Base-by-base conservation (phyloP, 2,797 vertebrate species). In the Melanotaenia parkinsoni region DNA sequence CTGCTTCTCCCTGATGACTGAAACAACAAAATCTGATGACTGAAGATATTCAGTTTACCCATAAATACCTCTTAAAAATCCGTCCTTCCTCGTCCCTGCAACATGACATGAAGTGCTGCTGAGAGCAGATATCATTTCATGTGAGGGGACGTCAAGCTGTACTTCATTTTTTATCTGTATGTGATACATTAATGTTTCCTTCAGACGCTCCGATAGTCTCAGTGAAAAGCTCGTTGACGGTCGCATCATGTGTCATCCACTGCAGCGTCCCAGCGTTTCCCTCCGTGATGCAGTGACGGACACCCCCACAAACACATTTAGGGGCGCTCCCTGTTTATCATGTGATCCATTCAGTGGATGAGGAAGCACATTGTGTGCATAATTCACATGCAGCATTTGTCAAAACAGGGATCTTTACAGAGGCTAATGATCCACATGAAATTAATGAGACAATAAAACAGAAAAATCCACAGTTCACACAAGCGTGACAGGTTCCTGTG, bases 371-470 rank as follows among this genome's bases (percentile, higher is more conserved):
- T 96, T 97, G 96, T 96, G 95, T 94, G 94, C 93, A 96, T 96
- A 95, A 96, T 96, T 96, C 96, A 96, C 95, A 92, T 92, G 95
- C 92, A 94, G 95, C 96, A 96, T 97, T 98, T 96, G 95, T 98
- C 97, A 97, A 96, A 97, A 96, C 95, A 96, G 90, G 92, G 94
- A 95, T 96, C 94, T 94, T 93, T 94, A 94, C 92, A 94, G 94
- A 95, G 94, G 93, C 95, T 98, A 99, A 99, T 98, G 97, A 97
- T 96, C 96, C 97, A 93, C 91, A 92, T 92, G 95, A 97, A 97
- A 99, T 97, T 96, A 98, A 98, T 97, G 97, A 94, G 68, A 92
- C 96, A 95, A 98, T 98, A 96, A 98, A 97, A 94, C 92, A 96
- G 96, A 98, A 96, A 97, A 96, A 98, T 97, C 94, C 93, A 86